Evolutionary conservation across 2,888 invertebrate species (phyloP).

Genomic region (Polia nebulosa): DNA sequence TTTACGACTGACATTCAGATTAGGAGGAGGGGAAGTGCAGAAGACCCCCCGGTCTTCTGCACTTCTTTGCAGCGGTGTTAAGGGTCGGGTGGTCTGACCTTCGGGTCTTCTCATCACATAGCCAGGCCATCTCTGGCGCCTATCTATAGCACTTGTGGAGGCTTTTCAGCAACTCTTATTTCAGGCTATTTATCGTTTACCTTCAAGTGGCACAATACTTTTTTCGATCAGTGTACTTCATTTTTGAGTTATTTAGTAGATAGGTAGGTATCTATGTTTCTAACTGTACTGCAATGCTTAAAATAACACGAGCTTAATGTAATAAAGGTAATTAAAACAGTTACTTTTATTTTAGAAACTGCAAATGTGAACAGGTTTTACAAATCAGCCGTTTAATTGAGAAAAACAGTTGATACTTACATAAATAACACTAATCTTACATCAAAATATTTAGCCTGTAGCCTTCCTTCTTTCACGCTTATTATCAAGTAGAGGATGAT

Average conservation of each 20-base stretch:
- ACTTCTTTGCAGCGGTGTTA: too few species aligned
- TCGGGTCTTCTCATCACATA: too few species aligned
- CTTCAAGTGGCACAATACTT: not conserved
- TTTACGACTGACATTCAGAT: not conserved
- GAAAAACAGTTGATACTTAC: slow-evolving; percentile 12
- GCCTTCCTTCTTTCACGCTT: not conserved
- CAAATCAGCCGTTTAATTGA: slow-evolving; percentile 27
- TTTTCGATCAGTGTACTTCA: slow-evolving; percentile 18
- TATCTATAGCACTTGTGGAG: too few species aligned
- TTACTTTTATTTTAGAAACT: slow-evolving; percentile 29
- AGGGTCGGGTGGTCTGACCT: too few species aligned
- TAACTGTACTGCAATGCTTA: slow-evolving; percentile 55
- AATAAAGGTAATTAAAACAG: not conserved
- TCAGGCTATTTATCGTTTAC: too few species aligned
- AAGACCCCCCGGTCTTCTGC: too few species aligned
- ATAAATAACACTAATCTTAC: not conserved
- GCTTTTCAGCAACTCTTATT: too few species aligned
- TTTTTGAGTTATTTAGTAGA: too few species aligned
- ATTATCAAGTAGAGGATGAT: slow-evolving; percentile 27
- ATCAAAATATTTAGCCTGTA: slow-evolving; percentile 20
- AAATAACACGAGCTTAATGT: slow-evolving; percentile 31
- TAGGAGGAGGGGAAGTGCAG: not conserved
- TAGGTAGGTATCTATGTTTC: too few species aligned
- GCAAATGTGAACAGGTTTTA: slow-evolving; percentile 48
- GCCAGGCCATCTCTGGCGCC: too few species aligned